Conservation (phyloP, 2,797 vertebrate genomes). For the Microhierax caerulescens region DNA sequence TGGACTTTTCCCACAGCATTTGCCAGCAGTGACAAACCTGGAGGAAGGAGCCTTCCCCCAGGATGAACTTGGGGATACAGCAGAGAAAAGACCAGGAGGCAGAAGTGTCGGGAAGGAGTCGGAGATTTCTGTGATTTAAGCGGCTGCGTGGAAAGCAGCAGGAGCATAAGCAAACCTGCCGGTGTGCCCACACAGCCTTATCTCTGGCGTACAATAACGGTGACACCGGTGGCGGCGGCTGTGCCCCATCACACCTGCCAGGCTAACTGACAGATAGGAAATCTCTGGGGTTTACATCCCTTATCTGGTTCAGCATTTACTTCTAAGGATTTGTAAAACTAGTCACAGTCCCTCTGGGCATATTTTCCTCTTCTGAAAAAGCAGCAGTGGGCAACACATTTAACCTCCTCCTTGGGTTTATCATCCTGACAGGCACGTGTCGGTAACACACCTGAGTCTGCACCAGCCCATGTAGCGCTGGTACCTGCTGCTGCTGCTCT, state of each 20-base stretch:
- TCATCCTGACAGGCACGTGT: conserved; percentile 12
- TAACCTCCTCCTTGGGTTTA: conserved; percentile 25
- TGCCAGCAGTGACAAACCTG: conserved; percentile 20
- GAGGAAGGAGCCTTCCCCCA: background rate
- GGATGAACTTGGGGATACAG: background rate
- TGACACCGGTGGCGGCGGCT: accelerated
- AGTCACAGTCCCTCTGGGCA: background rate
- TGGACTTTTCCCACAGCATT: background rate
- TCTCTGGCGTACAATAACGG: background rate
- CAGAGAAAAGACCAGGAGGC: background rate
- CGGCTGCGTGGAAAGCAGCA: background rate
- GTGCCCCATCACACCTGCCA: background rate
- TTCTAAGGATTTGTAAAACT: background rate
- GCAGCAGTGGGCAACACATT: background rate
- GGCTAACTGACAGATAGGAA: background rate
- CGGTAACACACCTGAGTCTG: background rate
- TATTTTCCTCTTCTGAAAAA: background rate
- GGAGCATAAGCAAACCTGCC: background rate
- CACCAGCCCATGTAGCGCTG: background rate
- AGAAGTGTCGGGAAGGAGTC: accelerated
- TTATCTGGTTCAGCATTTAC: background rate
- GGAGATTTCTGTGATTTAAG: background rate
- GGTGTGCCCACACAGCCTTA: background rate
- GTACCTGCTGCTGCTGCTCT: background rate
- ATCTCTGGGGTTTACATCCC: background rate